A percentile compares a stretch with the other conserved stretches of the same genome.
Conservation (phyloP, 1,140 invertebrate genomes). For the Theocolax elegans region DNA sequence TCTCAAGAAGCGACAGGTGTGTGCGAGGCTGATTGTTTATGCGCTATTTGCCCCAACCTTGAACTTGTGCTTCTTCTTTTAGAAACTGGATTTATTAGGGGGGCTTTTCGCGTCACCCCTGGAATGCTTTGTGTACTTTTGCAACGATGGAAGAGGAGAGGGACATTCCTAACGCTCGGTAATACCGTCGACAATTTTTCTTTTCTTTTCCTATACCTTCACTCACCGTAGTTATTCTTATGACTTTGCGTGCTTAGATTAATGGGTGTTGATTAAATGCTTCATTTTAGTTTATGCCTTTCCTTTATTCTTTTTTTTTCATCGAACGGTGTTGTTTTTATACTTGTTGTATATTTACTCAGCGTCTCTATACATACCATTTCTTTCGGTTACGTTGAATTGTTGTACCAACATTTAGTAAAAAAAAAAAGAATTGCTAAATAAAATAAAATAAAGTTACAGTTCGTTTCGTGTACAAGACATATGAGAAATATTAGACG, state of each 20-base stretch:
- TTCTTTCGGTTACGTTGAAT: not conserved
- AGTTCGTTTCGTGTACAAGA: too few species aligned
- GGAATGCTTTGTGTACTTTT: slow-evolving; percentile 3
- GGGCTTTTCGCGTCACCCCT: not conserved
- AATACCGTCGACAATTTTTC: too few species aligned
- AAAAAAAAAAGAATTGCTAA: not conserved
- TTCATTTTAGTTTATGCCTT: not conserved
- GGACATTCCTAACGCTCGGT: too few species aligned
- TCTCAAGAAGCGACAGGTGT: slow-evolving; percentile 9
- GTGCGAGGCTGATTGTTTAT: not conserved
- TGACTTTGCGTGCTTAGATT: too few species aligned
- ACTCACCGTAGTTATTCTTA: too few species aligned
- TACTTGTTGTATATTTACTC: too few species aligned
- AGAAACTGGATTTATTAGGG: slow-evolving; percentile 2
- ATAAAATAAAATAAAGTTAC: not conserved
- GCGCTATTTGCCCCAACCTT: not conserved
- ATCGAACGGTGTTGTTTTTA: not conserved
- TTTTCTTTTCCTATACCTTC: too few species aligned
- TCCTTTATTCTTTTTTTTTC: too few species aligned
- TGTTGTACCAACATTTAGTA: not conserved
- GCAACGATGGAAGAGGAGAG: not conserved
- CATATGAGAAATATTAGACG: too few species aligned
- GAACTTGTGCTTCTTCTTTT: slow-evolving; percentile 13
- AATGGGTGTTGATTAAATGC: not conserved
- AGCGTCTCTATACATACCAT: not conserved